Percentiles rank a stretch among this genome's conserved stretches.
phyloP scores from a whole-genome alignment of 2,888 invertebrate genomes.

The Pristionchus mayeri region DNA sequence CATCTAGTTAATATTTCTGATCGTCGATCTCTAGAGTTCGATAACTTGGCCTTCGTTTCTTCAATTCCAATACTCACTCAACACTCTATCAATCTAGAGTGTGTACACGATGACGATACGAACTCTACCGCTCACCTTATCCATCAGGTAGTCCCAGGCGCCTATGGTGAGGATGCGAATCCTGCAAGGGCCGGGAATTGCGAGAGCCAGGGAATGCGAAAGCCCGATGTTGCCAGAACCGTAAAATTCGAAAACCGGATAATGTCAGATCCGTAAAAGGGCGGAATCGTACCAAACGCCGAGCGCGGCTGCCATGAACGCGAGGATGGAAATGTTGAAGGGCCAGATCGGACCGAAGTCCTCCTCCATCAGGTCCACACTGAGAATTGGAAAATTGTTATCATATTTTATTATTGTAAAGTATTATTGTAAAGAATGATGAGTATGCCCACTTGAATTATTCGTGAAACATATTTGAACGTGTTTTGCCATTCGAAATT shows the following conservation, averaged over 20 bases:
- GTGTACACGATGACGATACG: no score
- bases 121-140: no score
- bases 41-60: no score
- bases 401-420: no score
- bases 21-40: conserved; percentile 30
- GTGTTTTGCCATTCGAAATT: no score
- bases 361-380: conserved; percentile 69
- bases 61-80: no score
- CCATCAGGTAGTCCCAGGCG: conserved; percentile 71
- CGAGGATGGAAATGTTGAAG: conserved; percentile 72
- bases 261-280: background rate
- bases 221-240: background rate
- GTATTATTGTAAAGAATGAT: no score
- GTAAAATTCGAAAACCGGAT: background rate
- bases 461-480: no score
- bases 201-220: background rate
- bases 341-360: conserved; percentile 76
- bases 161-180: conserved; percentile 69
- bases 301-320: conserved; percentile 73
- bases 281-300: conserved; percentile 49
- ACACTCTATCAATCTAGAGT: no score
- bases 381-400: conserved; percentile 48
- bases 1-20: no score
- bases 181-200: conserved; percentile 53
- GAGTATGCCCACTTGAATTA: no score